Conservation (phyloP, 1,140 invertebrate genomes). For the Apis florea region DNA sequence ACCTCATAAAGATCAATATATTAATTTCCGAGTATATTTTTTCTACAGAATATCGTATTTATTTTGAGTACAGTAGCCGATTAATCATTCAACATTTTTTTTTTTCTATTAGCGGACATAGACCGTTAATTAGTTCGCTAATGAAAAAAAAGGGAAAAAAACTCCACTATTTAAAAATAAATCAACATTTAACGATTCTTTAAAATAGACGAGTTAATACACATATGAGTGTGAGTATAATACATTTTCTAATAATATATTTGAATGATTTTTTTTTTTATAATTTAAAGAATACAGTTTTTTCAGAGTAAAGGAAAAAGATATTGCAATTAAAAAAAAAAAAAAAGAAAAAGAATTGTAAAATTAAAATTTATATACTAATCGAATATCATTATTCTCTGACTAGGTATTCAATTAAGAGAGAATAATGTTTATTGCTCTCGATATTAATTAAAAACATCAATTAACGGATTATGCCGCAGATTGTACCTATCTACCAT, state of each 20-base stretch:
- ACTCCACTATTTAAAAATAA: slow-evolving; percentile 7
- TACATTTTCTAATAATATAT: slow-evolving; percentile 1
- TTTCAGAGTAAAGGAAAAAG: slow-evolving; percentile 1
- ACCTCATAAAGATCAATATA: slow-evolving; percentile 73
- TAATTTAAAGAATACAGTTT: slow-evolving; percentile 4
- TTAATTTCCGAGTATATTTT: slow-evolving; percentile 78
- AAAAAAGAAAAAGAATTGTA: slow-evolving; percentile 1
- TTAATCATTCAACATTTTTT: slow-evolving; percentile 50
- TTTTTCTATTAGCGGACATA: slow-evolving; percentile 70
- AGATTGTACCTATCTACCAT: slow-evolving; percentile 71
- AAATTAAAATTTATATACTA: slow-evolving; percentile 26
- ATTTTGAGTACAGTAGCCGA: slow-evolving; percentile 78
- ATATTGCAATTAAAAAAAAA: slow-evolving; percentile 20
- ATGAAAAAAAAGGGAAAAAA: neutral
- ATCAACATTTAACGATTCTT: neutral
- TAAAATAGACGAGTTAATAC: slow-evolving; percentile 20
- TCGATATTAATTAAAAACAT: slow-evolving; percentile 39
- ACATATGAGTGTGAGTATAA: neutral
- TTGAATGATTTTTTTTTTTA: neutral
- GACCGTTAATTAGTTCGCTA: slow-evolving; percentile 72
- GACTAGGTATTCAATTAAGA: slow-evolving; percentile 48
- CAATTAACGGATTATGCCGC: slow-evolving; percentile 79
- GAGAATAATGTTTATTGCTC: slow-evolving; percentile 42
- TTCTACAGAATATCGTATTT: slow-evolving; percentile 72
- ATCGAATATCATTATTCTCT: slow-evolving; percentile 43